A percentile compares a stretch with the other conserved stretches of the same genome.
Evolutionary conservation across 2,888 invertebrate genomes (phyloP).

Genomic region (Balanococcus diminutus): DNA sequence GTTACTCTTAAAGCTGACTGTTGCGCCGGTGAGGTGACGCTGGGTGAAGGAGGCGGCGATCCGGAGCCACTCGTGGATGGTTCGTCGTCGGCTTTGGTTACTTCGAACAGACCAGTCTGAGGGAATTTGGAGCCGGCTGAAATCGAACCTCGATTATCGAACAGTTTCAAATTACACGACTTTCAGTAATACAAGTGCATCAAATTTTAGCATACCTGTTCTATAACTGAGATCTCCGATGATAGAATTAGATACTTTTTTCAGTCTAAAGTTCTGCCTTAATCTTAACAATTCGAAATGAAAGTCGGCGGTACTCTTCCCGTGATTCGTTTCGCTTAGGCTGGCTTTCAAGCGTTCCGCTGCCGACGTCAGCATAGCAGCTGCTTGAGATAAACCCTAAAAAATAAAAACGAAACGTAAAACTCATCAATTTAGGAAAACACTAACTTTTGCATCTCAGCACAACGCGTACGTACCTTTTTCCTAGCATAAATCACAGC

Average conservation of each 20-base stretch:
- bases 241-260: slow-evolving; percentile 93
- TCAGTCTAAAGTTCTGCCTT: slow-evolving; percentile 93
- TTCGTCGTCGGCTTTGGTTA: slow-evolving; percentile 87
- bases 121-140: slow-evolving; percentile 88
- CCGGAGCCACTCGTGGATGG: slow-evolving; percentile 59
- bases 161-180: neutral
- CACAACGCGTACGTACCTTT: slow-evolving; percentile 65
- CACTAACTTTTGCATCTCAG: neutral
- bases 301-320: slow-evolving; percentile 83
- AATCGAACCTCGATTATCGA: slow-evolving; percentile 40
- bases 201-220: slow-evolving; percentile 66
- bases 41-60: slow-evolving; percentile 64
- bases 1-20: slow-evolving; percentile 85
- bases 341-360: slow-evolving; percentile 84
- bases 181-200: no score
- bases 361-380: slow-evolving; percentile 81
- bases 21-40: neutral
- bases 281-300: slow-evolving; percentile 88
- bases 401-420: slow-evolving; percentile 47
- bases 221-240: slow-evolving; percentile 95
- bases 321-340: slow-evolving; percentile 79
- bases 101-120: slow-evolving; percentile 94
- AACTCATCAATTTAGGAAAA: neutral
- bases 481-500: slow-evolving; percentile 91
- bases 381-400: slow-evolving; percentile 81